Evolutionary conservation across 1,140 invertebrate species (phyloP).

Genomic region (Leptinotarsa texana): DNA sequence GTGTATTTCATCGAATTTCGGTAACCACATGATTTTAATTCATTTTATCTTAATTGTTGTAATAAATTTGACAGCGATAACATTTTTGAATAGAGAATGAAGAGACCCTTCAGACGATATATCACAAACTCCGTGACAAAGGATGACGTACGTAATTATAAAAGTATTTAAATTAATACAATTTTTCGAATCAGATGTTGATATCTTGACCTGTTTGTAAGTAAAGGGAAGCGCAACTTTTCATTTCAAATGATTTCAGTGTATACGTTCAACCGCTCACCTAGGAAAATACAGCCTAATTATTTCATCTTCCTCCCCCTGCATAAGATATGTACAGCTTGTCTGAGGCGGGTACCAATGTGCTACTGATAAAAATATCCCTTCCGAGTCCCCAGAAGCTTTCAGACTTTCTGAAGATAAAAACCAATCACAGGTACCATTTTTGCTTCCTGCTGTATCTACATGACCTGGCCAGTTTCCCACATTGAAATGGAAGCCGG

Average conservation of each 20-base stretch:
- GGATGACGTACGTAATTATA: too few relatives aligned
- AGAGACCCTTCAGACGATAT: too few relatives aligned
- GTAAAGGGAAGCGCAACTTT: not conserved
- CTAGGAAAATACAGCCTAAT: conserved; percentile 85
- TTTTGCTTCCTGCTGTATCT: conserved; percentile 80
- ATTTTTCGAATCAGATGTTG: too few relatives aligned
- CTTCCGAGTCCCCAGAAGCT: conserved; percentile 75
- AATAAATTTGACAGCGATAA: too few relatives aligned
- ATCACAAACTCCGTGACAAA: too few relatives aligned
- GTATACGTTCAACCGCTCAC: conserved; percentile 54
- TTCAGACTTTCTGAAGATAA: conserved; percentile 78
- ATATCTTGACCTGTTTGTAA: too few relatives aligned
- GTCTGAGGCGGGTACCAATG: conserved; percentile 93
- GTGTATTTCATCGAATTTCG: too few relatives aligned
- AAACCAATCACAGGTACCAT: conserved; percentile 85
- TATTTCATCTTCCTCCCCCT: conserved; percentile 80
- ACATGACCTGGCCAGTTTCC: conserved; percentile 91
- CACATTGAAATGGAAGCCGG: conserved; percentile 91
- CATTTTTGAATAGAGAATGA: too few relatives aligned
- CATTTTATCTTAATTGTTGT: too few relatives aligned
- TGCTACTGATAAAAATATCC: conserved; percentile 85
- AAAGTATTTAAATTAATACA: too few relatives aligned
- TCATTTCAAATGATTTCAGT: not conserved
- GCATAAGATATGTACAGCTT: conserved; percentile 86
- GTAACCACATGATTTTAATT: too few relatives aligned